These are phyloP conservation scores for Hydra vulgaris DNA, from an alignment of 30 jellyfish, hydroid and myxozoan species.

Conservation along the genomic window DNA sequence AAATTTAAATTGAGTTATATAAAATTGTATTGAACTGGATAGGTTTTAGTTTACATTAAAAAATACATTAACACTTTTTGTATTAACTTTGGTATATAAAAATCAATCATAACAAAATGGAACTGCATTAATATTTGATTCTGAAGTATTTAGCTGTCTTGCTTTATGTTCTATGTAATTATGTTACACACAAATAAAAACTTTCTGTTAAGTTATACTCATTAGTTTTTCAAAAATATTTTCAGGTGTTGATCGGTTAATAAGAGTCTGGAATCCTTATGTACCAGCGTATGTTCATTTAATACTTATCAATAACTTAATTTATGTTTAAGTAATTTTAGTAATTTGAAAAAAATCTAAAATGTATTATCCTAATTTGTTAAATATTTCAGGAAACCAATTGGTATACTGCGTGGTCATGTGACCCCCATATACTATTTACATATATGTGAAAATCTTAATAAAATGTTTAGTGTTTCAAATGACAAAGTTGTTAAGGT, in stretches of 20 bases:
- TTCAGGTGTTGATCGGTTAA: conserved; percentile 78
- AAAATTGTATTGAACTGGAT: no score
- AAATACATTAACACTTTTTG: no score
- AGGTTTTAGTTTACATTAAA: no score
- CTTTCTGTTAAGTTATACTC: no score
- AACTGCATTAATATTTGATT: no score
- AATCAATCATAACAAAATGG: no score
- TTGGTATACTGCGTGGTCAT: conserved; percentile 94
- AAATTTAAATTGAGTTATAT: no score
- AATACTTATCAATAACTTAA: neutral
- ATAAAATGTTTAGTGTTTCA: conserved; percentile 77
- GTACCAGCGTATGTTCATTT: conserved; percentile 74
- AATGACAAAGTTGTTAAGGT: conserved; percentile 87
- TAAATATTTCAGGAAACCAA: conserved; percentile 55
- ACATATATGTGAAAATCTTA: conserved; percentile 72
- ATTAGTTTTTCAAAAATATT: neutral
- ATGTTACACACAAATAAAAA: no score
- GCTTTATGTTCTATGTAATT: no score
- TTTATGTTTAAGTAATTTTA: neutral
- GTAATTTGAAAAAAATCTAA: no score
- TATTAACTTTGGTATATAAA: no score
- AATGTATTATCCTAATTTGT: neutral
- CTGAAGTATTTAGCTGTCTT: no score
- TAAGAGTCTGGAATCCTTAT: conserved; percentile 91
- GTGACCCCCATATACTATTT: conserved; percentile 75